Evolutionary conservation across 2,888 invertebrate genomes (phyloP), one percentile per base, ranked within the genome.

Genomic region (Polylopha cassiicola): DNA sequence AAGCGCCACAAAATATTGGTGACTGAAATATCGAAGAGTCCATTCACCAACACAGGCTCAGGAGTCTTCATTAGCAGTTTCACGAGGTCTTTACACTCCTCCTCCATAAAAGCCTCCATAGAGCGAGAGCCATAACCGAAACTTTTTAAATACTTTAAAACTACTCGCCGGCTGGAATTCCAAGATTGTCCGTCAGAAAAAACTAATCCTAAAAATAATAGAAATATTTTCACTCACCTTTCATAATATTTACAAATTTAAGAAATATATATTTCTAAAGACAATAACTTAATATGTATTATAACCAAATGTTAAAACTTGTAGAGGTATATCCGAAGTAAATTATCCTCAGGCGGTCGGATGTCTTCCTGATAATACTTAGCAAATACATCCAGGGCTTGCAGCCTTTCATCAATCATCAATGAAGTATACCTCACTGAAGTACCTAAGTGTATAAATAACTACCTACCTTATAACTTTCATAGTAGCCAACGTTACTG

Each of bases 1-100:
- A 92, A 82, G 14, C 87, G 82, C 92, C 92, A 93, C 17, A 93
- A 61, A 1, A 89, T 88, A 66, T 93, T 93, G 3, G 92, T 65
- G 2, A 92, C 88, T 0, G 90, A 84, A 1, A 92, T 78, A 49
- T 91, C 89, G 53, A 92, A 91, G 37, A 87, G 78, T 4, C 76
- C 65, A 44, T 89, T 87, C 48, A 89, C 87, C 0, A 61, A 53
- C 1, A 91, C 67, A 0, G 88, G 78, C 47, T 44, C 51, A 4
- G 61, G 69, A 2, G 58, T 58, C 32, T 68, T 74, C n/a, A 48
- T 50, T 43, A 54, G 81, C 43, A 75, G 60, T 11, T 81, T 69
- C 0, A 92, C 74, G 1, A 93, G 74, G 14, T 87, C 86, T 18
- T 57, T 64, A 4, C 90, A 88, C 67, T 93, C 92, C 16, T 87